Evolutionary conservation across 2,113 vertebrate species (phyloP), one percentile per base, ranked within the genome.

Genomic region (Elephas maximus): DNA sequence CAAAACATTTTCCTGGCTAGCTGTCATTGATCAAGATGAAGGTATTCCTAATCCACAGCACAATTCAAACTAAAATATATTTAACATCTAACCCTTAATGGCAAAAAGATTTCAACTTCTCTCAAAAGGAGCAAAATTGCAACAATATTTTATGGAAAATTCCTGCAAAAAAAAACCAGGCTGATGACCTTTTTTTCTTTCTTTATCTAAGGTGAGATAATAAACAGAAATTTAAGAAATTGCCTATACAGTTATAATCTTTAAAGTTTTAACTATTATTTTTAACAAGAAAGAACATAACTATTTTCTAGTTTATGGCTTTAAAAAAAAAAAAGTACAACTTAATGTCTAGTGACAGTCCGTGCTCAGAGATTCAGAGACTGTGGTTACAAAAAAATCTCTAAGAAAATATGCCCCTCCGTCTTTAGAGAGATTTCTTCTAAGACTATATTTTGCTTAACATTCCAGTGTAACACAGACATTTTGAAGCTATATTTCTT

Each of bases 401-500:
- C 18, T 24, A 63, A 80, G 48, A 51, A 74, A 96, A 62, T 44
- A 17, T 28, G 33, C 6, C 7, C 83, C 26, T 18, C 28, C n/a
- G 5, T 90, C 37, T 87, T 73, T 26, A 76, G 11, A 94, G 17
- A 88, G 6, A 1, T 79, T 92, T 94, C 44, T 76, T 90, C 62
- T 21, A 67, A 87, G 77, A 93, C 79, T 65, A 53, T 81, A 92
- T 93, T 95, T 93, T 93, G 93, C 14, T 83, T 71, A 93, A 79
- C 14, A 7, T 89, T 96, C 69, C 57, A 79, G 8, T 67, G 9
- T 65, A 90, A 82, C 26, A 41, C 2, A 90, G 67, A 77, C 10
- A 93, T 96, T 92, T 95, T 95, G 37, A 96, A 89, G 76, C 53
- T 71, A 89, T 6, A 95, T 77, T 96, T 95, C 84, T 79, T 91